Percentiles rank a stretch among this genome's conserved stretches.
Conservation (phyloP, 1,140 invertebrate species). For the Hyphantria cunea region DNA sequence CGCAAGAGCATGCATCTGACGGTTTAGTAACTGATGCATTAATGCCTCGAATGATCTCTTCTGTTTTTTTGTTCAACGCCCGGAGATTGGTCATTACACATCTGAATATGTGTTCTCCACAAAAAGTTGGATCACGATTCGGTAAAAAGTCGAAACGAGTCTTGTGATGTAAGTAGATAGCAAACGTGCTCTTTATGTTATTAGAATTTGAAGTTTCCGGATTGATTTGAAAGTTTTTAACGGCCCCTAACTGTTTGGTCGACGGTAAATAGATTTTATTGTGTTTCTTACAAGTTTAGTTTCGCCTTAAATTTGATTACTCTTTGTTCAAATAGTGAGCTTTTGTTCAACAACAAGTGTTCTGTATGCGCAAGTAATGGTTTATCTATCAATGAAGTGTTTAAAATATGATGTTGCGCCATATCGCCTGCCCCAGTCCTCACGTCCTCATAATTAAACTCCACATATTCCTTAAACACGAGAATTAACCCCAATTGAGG, state of each 20-base stretch:
- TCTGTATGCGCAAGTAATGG: background rate
- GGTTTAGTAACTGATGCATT: conserved; percentile 80
- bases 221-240: conserved; percentile 61
- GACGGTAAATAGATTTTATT: conserved; percentile 36
- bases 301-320: conserved; percentile 11
- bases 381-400: conserved; percentile 28
- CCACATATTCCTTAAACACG: conserved; percentile 78
- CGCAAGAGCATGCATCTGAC: conserved; percentile 73
- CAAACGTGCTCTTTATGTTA: conserved; percentile 74
- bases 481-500: conserved; percentile 81
- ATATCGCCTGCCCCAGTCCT: conserved; percentile 27
- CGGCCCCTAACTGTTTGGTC: conserved; percentile 28
- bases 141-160: conserved; percentile 65
- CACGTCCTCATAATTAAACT: conserved; percentile 67
- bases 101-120: conserved; percentile 75
- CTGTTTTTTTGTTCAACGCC: conserved; percentile 65
- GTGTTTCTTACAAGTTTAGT: conserved; percentile 17
- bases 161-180: conserved; percentile 69
- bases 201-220: conserved; percentile 74
- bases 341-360: no score
- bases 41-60: conserved; percentile 68
- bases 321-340: background rate
- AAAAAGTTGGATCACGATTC: conserved; percentile 72
- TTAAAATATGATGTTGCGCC: conserved; percentile 30
- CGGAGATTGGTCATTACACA: conserved; percentile 79